Percentiles rank a stretch among this genome's conserved stretches.
These are phyloP conservation scores for Eidolon dupreanum DNA, from an alignment of 2,797 vertebrate species.

Conservation along the genomic window DNA sequence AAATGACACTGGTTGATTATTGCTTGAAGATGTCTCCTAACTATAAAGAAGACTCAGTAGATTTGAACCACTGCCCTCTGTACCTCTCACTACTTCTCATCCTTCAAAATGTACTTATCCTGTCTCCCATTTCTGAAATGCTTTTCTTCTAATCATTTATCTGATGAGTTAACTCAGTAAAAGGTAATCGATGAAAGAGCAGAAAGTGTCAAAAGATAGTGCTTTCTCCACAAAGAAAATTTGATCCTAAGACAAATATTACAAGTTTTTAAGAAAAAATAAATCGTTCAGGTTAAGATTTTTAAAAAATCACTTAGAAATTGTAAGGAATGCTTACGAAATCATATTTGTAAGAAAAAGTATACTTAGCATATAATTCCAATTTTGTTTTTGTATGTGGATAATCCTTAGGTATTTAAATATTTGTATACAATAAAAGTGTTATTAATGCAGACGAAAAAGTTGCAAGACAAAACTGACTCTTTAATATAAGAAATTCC, in stretches of 20 bases:
- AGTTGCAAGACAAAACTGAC: neutral
- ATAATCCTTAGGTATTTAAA: neutral
- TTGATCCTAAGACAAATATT: neutral
- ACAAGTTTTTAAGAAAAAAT: neutral
- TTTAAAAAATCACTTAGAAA: neutral
- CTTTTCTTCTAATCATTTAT: neutral
- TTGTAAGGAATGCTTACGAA: neutral
- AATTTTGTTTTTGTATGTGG: neutral
- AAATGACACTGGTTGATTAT: neutral
- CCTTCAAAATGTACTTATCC: neutral
- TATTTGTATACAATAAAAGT: neutral
- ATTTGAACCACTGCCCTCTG: neutral
- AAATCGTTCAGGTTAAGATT: neutral
- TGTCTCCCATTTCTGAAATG: neutral
- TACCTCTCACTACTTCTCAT: neutral
- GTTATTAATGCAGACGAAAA: neutral
- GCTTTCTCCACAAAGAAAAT: neutral
- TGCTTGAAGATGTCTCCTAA: neutral
- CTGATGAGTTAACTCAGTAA: neutral
- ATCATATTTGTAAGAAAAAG: neutral
- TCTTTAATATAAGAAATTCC: neutral
- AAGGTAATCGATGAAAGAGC: neutral
- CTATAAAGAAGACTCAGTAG: neutral
- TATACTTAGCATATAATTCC: neutral
- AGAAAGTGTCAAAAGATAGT: neutral